phyloP scores from a whole-genome alignment of 1,140 invertebrate species.

The Diorhabda sublineata region DNA sequence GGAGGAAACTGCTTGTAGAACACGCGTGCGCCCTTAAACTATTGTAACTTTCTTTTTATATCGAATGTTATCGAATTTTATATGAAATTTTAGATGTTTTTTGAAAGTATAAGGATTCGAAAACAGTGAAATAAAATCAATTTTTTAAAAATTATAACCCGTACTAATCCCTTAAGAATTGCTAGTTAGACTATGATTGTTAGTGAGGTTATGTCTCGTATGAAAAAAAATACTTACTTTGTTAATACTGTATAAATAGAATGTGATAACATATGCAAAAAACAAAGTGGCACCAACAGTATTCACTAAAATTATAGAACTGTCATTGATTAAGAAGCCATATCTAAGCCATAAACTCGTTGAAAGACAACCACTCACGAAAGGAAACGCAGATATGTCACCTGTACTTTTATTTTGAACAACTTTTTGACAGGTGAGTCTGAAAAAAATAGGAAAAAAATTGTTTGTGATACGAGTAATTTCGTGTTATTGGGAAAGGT shows the following conservation, averaged over 20 bases:
- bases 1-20: no score
- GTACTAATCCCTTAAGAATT: no score
- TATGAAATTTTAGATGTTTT: no score
- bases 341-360: conserved; percentile 67
- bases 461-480: no score
- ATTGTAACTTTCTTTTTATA: no score
- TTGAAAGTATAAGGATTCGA: no score
- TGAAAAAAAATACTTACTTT: conserved; percentile 48
- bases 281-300: conserved; percentile 62
- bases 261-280: conserved; percentile 59
- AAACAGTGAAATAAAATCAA: no score
- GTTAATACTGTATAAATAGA: conserved; percentile 59
- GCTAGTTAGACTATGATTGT: no score
- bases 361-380: conserved; percentile 70
- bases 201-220: not conserved
- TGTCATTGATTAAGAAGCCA: conserved; percentile 62
- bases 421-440: conserved; percentile 65
- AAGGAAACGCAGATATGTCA: conserved; percentile 67
- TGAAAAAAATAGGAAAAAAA: conserved; percentile 45
- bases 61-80: no score
- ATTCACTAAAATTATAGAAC: conserved; percentile 65
- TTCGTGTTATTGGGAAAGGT: conserved; percentile 22
- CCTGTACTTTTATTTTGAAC: conserved; percentile 61
- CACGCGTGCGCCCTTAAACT: no score
- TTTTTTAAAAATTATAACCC: no score